These are phyloP conservation scores for Philypnodon macrostomus DNA, from an alignment of 2,797 vertebrate species.

Conservation along the genomic window DNA sequence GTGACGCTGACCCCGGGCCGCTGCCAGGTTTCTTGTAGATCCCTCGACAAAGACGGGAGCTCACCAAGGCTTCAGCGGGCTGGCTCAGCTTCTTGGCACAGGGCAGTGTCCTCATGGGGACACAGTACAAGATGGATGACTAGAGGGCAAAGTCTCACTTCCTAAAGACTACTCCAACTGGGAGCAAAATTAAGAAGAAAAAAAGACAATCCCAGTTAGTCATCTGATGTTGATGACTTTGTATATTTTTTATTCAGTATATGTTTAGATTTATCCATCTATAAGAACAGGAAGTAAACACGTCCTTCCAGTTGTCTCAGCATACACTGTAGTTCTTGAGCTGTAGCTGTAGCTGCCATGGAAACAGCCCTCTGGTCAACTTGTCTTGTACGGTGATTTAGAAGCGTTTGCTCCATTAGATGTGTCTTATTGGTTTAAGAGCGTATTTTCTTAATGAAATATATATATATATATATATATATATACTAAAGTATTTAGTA, in stretches of 20 bases:
- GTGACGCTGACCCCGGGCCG: conserved; percentile 73
- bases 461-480: too few relatives aligned
- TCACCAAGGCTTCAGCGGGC: conserved; percentile 58
- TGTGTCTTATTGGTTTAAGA: conserved; percentile 57
- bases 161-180: conserved; percentile 40
- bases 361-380: conserved; percentile 65
- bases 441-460: conserved; percentile 59
- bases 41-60: conserved; percentile 72
- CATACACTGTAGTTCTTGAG: conserved; percentile 73
- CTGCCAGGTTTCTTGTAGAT: conserved; percentile 77
- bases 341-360: conserved; percentile 69
- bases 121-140: conserved; percentile 63
- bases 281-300: conserved; percentile 24
- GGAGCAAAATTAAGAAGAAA: conserved; percentile 33
- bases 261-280: conserved; percentile 21
- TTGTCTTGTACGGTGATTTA: conserved; percentile 61
- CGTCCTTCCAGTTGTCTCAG: conserved; percentile 37
- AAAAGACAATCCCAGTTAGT: conserved; percentile 19
- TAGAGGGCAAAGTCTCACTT: conserved; percentile 60
- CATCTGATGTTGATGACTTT: conserved; percentile 1
- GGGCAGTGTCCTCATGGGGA: conserved; percentile 56
- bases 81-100: conserved; percentile 65
- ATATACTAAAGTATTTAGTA: too few relatives aligned
- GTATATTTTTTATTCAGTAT: conserved; percentile 1
- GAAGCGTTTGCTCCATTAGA: conserved; percentile 42